phyloP scores from a whole-genome alignment of 2,888 invertebrate species.

The Digitonthophagus gazella region DNA sequence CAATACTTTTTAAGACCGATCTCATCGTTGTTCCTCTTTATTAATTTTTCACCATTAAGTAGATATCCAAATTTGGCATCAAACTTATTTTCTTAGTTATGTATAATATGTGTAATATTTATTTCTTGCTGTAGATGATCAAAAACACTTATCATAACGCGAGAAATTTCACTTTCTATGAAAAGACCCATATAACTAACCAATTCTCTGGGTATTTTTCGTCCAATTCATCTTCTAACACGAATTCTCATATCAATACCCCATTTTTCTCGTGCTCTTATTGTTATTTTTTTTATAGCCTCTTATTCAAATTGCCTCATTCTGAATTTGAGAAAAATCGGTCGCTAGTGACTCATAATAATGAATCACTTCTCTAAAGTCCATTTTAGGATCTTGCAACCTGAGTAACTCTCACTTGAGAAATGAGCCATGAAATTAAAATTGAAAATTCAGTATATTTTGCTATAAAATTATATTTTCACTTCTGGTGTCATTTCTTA shows the following conservation, averaged over 20 bases:
- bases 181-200: conserved; percentile 25
- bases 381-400: conserved; percentile 31
- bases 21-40: conserved; percentile 18
- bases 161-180: conserved; percentile 27
- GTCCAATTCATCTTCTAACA: conserved; percentile 27
- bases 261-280: conserved; percentile 5
- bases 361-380: conserved; percentile 28
- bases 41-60: conserved; percentile 27
- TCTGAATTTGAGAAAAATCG: conserved; percentile 25
- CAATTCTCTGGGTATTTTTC: conserved; percentile 28
- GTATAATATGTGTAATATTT: conserved; percentile 18
- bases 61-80: conserved; percentile 29
- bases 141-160: conserved; percentile 25
- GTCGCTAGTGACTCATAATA: conserved; percentile 27
- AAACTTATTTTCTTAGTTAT: conserved; percentile 24
- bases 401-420: conserved; percentile 29
- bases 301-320: conserved; percentile 24
- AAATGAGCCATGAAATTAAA: conserved; percentile 31
- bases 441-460: conserved; percentile 27
- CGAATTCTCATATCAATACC: neutral
- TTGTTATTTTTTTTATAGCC: conserved; percentile 12
- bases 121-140: conserved; percentile 29
- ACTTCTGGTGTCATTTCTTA: conserved; percentile 27
- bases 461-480: conserved; percentile 28
- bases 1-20: conserved; percentile 20